Base-by-base conservation (phyloP, 2,888 invertebrate genomes). In the Habrosyne pyritoides region DNA sequence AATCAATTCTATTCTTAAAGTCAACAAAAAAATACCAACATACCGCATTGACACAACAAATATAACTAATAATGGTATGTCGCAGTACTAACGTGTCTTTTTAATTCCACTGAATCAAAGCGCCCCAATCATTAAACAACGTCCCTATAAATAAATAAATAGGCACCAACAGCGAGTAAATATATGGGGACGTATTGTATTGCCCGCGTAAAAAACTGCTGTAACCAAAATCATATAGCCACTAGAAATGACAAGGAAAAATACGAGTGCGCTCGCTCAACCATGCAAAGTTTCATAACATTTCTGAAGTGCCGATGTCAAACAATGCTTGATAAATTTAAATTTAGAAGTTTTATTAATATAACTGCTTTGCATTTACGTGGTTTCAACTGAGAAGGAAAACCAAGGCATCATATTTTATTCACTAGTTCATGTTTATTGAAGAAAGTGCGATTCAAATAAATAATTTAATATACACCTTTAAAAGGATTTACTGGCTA, bases 111-210 rank as follows among this genome's bases (percentile, higher is more conserved):
- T 62, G 76, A 87, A 88, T 87, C 84, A 88, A 85, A 83, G 83
- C 84, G 70, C 88, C 90, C 84, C 82, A 86, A 83, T 84, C 79
- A 89, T 88, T 89, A 88, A 86, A 84, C 81, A 81, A 72, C 71
- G 75, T 77, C 75, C 70, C 77, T 77, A 81, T 87, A 89, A 86
- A 88, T 89, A 89, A 88, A 89, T 87, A 87, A 87, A 85, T 80
- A 80, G 49, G 74, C 66, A 70, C 66, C 79, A 75, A 78, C 77
- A 76, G 71, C 64, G 74, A 72, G 78, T 76, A 86, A 89, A 85
- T 83, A 87, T 73, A 75, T 71, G 79, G 89, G 89, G 87, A 80
- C 79, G 84, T 73, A 64, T 68, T 56, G 57, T 66, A 60, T 64
- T 51, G 64, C 64, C 64, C 64, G 62, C 61, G 63, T 68, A 72